These are phyloP conservation scores for Hydrophis major DNA, from an alignment of 2,797 vertebrate species.

Conservation along the genomic window DNA sequence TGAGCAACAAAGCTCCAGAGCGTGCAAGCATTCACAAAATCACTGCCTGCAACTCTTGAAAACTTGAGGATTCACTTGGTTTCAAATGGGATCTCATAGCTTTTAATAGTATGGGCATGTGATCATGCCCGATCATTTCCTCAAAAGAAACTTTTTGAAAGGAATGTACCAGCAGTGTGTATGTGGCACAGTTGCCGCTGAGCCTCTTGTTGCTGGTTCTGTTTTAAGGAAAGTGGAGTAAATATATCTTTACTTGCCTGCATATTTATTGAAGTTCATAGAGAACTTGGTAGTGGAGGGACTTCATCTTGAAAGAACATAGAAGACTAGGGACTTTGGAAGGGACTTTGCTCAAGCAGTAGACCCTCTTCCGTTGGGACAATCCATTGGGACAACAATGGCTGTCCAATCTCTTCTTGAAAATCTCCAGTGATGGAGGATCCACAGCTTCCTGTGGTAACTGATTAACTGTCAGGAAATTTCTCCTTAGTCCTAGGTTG, in stretches of 20 bases:
- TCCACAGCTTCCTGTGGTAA: background rate
- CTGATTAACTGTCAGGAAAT: background rate
- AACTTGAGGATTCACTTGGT: background rate
- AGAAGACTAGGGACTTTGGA: no score
- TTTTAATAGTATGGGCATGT: background rate
- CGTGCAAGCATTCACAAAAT: background rate
- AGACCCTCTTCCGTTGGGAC: no score
- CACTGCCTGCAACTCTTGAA: background rate
- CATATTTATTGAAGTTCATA: background rate
- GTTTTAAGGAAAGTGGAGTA: background rate
- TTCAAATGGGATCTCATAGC: background rate
- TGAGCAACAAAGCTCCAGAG: no score
- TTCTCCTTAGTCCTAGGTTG: background rate
- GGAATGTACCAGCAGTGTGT: background rate
- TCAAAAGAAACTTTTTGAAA: background rate
- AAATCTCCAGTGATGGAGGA: background rate
- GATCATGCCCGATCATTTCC: background rate
- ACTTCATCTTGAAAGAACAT: background rate
- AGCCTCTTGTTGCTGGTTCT: background rate
- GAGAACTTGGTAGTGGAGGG: background rate
- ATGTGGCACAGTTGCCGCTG: background rate
- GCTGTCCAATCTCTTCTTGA: no score
- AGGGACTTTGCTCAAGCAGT: no score
- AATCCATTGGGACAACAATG: no score
- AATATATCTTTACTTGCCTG: background rate